Evolutionary conservation across 2,113 vertebrate species (phyloP).

Genomic region (Gallinago paraguaiae): DNA sequence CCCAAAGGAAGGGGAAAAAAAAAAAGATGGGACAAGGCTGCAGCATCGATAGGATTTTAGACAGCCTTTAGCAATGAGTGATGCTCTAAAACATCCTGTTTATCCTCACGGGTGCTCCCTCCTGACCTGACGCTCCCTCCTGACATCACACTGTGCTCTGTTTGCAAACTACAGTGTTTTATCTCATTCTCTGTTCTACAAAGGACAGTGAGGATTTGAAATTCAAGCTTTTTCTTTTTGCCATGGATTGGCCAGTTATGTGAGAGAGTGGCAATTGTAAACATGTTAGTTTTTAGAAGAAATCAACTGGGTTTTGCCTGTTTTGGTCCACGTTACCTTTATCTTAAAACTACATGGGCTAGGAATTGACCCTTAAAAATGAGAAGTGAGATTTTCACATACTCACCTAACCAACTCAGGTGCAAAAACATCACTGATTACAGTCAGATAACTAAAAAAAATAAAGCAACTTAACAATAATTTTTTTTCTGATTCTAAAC

Average conservation of each 20-base stretch:
- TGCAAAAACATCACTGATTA: background rate
- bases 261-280: background rate
- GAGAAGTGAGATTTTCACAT: background rate
- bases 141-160: background rate
- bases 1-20: background rate
- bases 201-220: background rate
- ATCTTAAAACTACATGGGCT: background rate
- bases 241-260: background rate
- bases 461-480: background rate
- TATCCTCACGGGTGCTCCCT: background rate
- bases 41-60: rapidly evolving
- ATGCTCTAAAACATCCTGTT: background rate
- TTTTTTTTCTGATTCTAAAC: background rate
- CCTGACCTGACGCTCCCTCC: background rate
- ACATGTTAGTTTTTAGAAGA: background rate
- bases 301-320: background rate
- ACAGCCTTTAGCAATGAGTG: background rate
- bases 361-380: background rate
- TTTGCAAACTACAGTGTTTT: background rate
- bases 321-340: background rate
- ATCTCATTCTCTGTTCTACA: constrained; percentile 24
- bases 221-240: constrained; percentile 20
- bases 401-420: background rate
- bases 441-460: background rate
- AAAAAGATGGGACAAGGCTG: background rate